Percentiles rank a stretch among this genome's conserved stretches.
Conservation (phyloP, 2,113 vertebrate genomes). For the Cynocephalus volans region DNA sequence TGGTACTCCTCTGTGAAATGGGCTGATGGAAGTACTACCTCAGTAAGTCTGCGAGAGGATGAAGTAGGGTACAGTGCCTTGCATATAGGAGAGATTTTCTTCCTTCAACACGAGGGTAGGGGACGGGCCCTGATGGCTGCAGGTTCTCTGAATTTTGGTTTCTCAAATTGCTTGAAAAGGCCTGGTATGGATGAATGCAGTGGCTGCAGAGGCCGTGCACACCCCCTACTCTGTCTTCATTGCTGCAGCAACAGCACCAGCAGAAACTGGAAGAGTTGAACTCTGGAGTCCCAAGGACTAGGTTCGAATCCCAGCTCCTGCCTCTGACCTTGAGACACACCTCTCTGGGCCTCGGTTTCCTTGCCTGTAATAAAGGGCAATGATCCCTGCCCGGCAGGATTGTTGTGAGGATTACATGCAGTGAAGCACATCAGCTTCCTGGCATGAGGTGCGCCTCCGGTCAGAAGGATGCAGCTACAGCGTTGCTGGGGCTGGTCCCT, state of each 20-base stretch:
- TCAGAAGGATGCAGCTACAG: neutral
- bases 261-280: neutral
- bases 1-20: neutral
- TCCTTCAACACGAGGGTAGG: fast-evolving
- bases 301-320: neutral
- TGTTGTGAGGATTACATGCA: neutral
- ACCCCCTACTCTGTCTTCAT: neutral
- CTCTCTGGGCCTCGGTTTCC: neutral
- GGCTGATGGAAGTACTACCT: neutral
- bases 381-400: neutral
- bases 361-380: neutral
- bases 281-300: neutral
- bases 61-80: neutral
- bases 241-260: neutral
- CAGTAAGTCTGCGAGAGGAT: neutral
- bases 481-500: fast-evolving
- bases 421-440: neutral
- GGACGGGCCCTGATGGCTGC: no score
- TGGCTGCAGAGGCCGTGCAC: neutral
- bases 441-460: fast-evolving
- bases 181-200: neutral
- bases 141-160: neutral
- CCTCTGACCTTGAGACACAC: neutral
- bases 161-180: neutral
- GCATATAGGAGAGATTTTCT: neutral